Evolutionary conservation across 2,888 invertebrate genomes (phyloP), one percentile per base, ranked within the genome.

Genomic region (Macaria liturata): DNA sequence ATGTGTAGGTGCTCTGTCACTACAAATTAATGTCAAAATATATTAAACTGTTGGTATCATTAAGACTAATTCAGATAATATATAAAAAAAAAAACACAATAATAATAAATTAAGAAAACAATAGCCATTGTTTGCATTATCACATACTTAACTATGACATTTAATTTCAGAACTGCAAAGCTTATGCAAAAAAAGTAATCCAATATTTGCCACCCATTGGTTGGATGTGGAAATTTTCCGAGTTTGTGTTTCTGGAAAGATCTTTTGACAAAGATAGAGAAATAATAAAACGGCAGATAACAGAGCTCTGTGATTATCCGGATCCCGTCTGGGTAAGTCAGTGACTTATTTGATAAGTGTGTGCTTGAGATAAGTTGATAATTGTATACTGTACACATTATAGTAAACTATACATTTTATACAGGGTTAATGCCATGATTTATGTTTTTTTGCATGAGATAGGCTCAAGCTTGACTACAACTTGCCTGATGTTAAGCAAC

Each of bases 181-280:
- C 98, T 0, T 98, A 97, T 83, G 98, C 97, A 0, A 99, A 99
- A 89, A 97, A 97, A 86, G 95, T 95, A 9, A 95, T 98, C 65
- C 95, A 96, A 71, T 98, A 97, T 82, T 93, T 98, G 66, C 99
- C 99, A 32, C 95, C 97, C 7, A 94, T 98, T 70, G 98, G 98
- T 40, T 99, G 98, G 98, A 96, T 96, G 74, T 99, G 98, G 98
- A 97, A 97, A 89, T 97, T 98, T 83, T 96, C 97, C 0, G 98
- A 98, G 83, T 97, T 97, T 87, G 97, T 98, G 62, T 98, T 98
- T 88, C 93, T 99, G 58, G 97, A 98, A 82, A 94, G 98, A 70
- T 96, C 96, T 67, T 98, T 96, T 93, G 96, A 97, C 54, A 97
- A 97, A 84, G 99, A 99, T 85, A 96, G 95, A 81, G 94, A 95